Evolutionary conservation across 2,113 vertebrate species (phyloP), one percentile per base, ranked within the genome.

Genomic region (Phrynosoma blainvillii): DNA sequence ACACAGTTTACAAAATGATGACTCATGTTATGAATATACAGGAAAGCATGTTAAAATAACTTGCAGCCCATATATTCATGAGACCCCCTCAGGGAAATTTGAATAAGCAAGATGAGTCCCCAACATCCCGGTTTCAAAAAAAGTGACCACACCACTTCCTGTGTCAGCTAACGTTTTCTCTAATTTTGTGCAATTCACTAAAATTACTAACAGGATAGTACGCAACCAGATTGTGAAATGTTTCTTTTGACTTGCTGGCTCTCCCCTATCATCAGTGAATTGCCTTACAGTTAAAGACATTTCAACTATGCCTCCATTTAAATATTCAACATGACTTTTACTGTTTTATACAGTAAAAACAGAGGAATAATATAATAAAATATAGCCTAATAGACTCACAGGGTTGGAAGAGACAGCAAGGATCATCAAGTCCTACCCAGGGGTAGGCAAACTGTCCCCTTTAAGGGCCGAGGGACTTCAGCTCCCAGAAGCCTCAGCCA

Each of bases 151-250:
- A 47, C 16, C 66, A 74, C 27, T 65, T 81, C 52, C 52, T 79
- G 25, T 36, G 14, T 84, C 65, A 21, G 52, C 25, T 56, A 54
- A 78, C 32, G 11, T 18, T 78, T 70, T 30, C 32, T 47, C 36
- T n/a, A 74, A 68, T 87, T 87, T 42, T 79, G 25, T 65, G 79
- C 79, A 74, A 79, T 74, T 75, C 52, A 13, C 36, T 47, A n/a
- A 81, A 74, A 74, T 62, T 71, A 18, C 68, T 47, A 47, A 79
- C 21, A 40, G 52, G 10, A 47, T n/a, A 59, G 32, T 30, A 56
- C 40, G 81, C 73, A 42, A 70, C 23, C 62, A 21, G 52, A 14
- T 68, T 59, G 76, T 54, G 40, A 40, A 70, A 74, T 81, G 36
- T 56, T 77, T 68, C 27, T 40, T 42, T 83, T 42, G 27, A 40